Percentiles rank a stretch among this genome's conserved stretches.
Evolutionary conservation across 2,888 invertebrate genomes (phyloP).

Genomic region (Ornithoptera priamus): DNA sequence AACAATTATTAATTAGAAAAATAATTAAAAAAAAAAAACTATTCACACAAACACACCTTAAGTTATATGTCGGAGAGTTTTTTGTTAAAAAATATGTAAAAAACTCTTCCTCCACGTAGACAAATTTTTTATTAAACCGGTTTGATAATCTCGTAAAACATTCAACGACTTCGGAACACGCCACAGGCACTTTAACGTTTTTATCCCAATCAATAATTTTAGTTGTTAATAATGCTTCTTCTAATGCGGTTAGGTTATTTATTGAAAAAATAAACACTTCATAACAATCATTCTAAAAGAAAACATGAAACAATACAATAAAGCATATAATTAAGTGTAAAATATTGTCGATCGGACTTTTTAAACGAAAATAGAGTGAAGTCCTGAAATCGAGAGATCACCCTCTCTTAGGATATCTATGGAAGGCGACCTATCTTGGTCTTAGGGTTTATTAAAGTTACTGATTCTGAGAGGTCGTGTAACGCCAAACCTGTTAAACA

Average conservation of each 20-base stretch:
- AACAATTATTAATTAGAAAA: not conserved
- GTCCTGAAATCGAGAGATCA: too few species aligned
- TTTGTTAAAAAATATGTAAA: slow-evolving; percentile 33
- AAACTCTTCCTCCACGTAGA: slow-evolving; percentile 28
- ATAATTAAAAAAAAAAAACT: not conserved
- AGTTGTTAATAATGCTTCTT: slow-evolving; percentile 37
- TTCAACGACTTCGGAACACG: slow-evolving; percentile 31
- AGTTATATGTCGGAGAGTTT: slow-evolving; percentile 25
- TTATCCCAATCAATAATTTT: slow-evolving; percentile 37
- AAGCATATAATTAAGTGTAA: too few species aligned
- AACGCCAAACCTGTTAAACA: too few species aligned
- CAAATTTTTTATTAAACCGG: slow-evolving; percentile 24
- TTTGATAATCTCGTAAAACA: slow-evolving; percentile 33
- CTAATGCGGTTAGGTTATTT: slow-evolving; percentile 28
- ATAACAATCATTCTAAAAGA: slow-evolving; percentile 25
- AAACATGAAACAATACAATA: too few species aligned
- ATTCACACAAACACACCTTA: slow-evolving; percentile 23
- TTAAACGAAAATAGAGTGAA: too few species aligned
- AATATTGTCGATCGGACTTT: too few species aligned
- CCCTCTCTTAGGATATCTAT: too few species aligned
- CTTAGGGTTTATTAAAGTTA: too few species aligned
- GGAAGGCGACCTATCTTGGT: too few species aligned
- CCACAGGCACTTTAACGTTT: slow-evolving; percentile 33
- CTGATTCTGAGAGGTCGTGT: too few species aligned
- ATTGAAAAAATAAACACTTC: slow-evolving; percentile 37